Evolutionary conservation across 2,888 invertebrate genomes (phyloP).

Genomic region (Dinocampus coccinellae): DNA sequence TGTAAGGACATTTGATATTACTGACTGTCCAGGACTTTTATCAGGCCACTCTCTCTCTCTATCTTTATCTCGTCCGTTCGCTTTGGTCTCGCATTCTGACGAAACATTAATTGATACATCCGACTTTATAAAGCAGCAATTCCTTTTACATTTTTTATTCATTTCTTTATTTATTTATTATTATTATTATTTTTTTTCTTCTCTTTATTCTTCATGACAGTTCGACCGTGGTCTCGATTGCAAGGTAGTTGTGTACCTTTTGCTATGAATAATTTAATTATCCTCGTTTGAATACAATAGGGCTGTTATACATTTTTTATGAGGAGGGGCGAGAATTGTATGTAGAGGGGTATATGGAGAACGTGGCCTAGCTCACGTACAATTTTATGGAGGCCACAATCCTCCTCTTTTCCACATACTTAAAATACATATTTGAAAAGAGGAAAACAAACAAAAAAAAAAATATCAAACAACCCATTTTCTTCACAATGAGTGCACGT

Average conservation of each 20-base stretch:
- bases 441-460: not conserved
- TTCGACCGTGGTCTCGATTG: slow-evolving; percentile 39
- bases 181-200: not conserved
- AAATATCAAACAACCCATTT: slow-evolving; percentile 2
- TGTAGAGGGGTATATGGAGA: slow-evolving; percentile 19
- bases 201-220: slow-evolving; percentile 31
- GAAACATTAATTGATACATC: slow-evolving; percentile 41
- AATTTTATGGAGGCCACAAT: slow-evolving; percentile 23
- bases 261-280: slow-evolving; percentile 48
- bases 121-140: not conserved
- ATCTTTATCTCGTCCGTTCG: slow-evolving; percentile 48
- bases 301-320: slow-evolving; percentile 43
- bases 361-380: slow-evolving; percentile 25
- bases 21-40: slow-evolving; percentile 51
- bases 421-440: not conserved
- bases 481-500: slow-evolving; percentile 6
- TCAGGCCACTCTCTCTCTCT: slow-evolving; percentile 44
- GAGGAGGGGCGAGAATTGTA: slow-evolving; percentile 24
- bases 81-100: slow-evolving; percentile 16
- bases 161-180: not conserved
- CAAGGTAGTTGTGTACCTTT: slow-evolving; percentile 39
- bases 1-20: slow-evolving; percentile 45
- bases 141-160: slow-evolving; percentile 10
- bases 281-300: slow-evolving; percentile 48
- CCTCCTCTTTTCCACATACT: slow-evolving; percentile 16